Evolutionary conservation across 2,797 vertebrate species (phyloP).

Genomic region (Naso thynnoides): DNA sequence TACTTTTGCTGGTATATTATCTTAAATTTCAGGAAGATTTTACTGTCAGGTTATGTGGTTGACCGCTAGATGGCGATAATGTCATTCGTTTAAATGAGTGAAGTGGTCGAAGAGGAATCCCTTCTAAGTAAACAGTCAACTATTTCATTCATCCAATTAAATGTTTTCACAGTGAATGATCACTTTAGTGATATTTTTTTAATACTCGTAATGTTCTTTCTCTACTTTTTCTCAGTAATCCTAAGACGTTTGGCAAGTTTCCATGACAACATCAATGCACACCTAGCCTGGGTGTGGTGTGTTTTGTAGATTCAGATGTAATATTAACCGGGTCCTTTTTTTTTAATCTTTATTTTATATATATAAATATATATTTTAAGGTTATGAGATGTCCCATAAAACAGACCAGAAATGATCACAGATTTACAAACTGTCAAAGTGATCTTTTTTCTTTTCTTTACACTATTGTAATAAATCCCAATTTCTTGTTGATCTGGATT

Average conservation of each 20-base stretch:
- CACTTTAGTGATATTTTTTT: background rate
- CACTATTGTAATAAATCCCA: background rate
- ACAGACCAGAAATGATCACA: background rate
- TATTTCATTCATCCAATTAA: background rate
- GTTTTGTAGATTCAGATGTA: constrained; percentile 34
- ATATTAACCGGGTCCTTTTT: constrained; percentile 9
- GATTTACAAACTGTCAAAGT: background rate
- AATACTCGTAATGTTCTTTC: background rate
- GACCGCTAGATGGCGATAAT: constrained; percentile 72
- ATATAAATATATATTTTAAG: background rate
- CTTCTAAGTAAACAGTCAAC: background rate
- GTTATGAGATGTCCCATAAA: constrained; percentile 1
- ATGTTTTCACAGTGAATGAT: background rate
- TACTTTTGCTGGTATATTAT: background rate
- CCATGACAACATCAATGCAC: constrained; percentile 19
- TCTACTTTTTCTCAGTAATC: background rate
- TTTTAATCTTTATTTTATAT: background rate
- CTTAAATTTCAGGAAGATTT: background rate
- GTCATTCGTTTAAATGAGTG: constrained; percentile 13
- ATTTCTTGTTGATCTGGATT: background rate
- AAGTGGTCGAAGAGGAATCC: background rate
- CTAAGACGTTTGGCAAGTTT: constrained; percentile 12
- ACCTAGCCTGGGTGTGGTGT: constrained; percentile 47
- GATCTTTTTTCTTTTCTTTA: background rate
- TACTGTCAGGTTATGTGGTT: background rate